Base-by-base conservation (phyloP, 53 echinoderm and acorn worm species). In the Hippasteria phrygiana region DNA sequence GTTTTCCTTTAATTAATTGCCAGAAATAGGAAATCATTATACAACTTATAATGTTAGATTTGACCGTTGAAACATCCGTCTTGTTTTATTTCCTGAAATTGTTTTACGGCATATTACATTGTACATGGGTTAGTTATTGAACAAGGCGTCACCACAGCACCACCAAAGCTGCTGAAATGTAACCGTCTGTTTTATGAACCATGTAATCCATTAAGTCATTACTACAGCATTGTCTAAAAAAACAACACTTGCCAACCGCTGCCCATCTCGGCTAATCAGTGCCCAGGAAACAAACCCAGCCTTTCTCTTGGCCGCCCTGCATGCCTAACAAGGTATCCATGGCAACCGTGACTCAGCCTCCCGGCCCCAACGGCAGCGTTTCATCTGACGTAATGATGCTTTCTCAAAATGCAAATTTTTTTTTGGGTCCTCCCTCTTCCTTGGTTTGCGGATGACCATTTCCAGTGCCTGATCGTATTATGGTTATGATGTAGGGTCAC, bases 331-430 rank as follows among this genome's bases (percentile, higher is more conserved):
- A 6, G 53, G 85, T 85, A 32, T 22, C 85, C 85, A 85, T 85
- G 70, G 71, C 37, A 70, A 85, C 85, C 24, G 85, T 85, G 85
- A 85, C 85, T 85, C 85, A 85, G 85, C 85, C 54, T 71, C 70
- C 69, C 50, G 24, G 66, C 66, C 83, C 83, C 48, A 69, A 50
- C 51, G 85, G 85, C 85, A 71, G 85, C 39, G 14, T 42, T 51
- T 69, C 71, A 26, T 70, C 85, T 85, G 85, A 85, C 85, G 85
- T 71, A 85, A 85, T n/a, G 26, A 17, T 37, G 69, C 53, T 69
- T 35, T 69, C 70, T 85, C 36, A 43, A 47, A 70, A 70, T 85
- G 43, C 9, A 34, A 43, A 34, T 66, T 45, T 46, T 47, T 46
- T 64, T 77, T 41, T 14, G 48, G 14, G 14, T 14, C 48, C 48